phyloP scores from a whole-genome alignment of 2,113 vertebrate genomes.

The Caretta caretta region DNA sequence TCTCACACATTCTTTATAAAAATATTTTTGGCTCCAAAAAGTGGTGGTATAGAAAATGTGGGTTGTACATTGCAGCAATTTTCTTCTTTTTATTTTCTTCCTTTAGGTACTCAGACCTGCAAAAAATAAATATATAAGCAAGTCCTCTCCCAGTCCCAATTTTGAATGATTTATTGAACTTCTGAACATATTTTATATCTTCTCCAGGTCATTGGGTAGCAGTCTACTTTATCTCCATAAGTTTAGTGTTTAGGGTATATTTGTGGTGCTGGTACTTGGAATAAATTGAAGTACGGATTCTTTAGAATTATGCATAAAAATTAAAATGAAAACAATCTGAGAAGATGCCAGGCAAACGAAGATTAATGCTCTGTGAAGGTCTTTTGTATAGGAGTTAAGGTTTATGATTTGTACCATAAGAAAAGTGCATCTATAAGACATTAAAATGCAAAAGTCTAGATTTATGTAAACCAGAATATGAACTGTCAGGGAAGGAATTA shows the following conservation, averaged over 20 bases:
- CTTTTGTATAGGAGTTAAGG: neutral
- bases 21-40: neutral
- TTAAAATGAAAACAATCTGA: constrained; percentile 2
- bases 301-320: neutral
- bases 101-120: neutral
- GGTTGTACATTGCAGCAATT: neutral
- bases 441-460: neutral
- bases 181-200: neutral
- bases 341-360: neutral
- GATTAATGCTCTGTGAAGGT: neutral
- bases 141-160: neutral
- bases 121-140: neutral
- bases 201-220: neutral
- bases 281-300: neutral
- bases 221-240: neutral
- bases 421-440: neutral
- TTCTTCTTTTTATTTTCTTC: neutral
- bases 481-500: neutral
- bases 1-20: neutral
- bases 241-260: neutral
- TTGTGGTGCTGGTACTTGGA: neutral
- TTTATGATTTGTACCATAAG: constrained; percentile 24
- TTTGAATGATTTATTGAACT: neutral
- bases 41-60: neutral
- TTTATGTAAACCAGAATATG: constrained; percentile 7